These are phyloP conservation scores for Euplagia quadripunctaria DNA, from an alignment of 2,888 invertebrate genomes.

Conservation along the genomic window DNA sequence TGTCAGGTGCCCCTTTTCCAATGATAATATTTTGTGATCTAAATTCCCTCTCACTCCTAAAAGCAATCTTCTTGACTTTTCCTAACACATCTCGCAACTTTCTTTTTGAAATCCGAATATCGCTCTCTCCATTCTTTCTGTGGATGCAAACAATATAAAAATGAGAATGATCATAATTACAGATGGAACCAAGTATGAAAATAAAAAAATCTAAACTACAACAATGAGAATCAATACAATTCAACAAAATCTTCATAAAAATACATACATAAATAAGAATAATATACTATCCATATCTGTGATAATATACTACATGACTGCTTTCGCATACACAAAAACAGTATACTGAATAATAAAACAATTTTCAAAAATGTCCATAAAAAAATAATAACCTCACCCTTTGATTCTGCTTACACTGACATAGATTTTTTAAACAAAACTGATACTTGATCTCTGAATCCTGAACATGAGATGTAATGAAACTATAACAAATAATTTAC, in stretches of 20 bases:
- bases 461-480: neutral
- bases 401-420: neutral
- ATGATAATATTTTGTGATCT: conserved; percentile 73
- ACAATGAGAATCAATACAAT: neutral
- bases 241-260: neutral
- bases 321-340: neutral
- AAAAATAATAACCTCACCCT: neutral
- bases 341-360: neutral
- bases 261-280: neutral
- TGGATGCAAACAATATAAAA: conserved; percentile 78
- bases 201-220: neutral
- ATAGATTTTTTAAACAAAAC: neutral
- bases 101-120: conserved; percentile 98
- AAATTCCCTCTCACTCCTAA: conserved; percentile 87
- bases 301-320: neutral
- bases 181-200: conserved; percentile 28
- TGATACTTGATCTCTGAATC: neutral
- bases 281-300: neutral
- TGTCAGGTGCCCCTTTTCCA: conserved; percentile 79
- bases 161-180: conserved; percentile 44
- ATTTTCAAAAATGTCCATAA: neutral
- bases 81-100: conserved; percentile 98
- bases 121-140: conserved; percentile 99
- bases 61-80: conserved; percentile 99
- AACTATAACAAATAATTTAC: neutral